Conservation (phyloP, 2,888 invertebrate species). For the Papilio protenor region DNA sequence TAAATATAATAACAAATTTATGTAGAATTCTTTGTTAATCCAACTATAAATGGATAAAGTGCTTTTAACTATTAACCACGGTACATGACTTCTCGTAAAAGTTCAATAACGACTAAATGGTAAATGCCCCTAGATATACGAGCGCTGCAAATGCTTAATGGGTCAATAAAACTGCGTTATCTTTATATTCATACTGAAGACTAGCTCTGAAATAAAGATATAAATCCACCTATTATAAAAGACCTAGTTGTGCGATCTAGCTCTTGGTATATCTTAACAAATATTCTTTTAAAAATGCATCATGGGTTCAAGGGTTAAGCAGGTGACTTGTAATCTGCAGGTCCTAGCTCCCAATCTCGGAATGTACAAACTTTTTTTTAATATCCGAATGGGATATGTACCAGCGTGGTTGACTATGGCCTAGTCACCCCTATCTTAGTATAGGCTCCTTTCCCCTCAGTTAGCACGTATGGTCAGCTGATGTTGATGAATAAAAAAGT, state of each 20-base stretch:
- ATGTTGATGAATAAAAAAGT: too few relatives aligned
- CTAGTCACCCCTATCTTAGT: too few relatives aligned
- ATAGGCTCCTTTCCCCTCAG: too few relatives aligned
- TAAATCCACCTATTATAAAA: background rate
- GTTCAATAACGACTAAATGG: constrained; percentile 13
- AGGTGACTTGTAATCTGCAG: too few relatives aligned
- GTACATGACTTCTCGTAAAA: constrained; percentile 14
- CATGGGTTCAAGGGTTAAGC: too few relatives aligned
- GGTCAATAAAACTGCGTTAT: constrained; percentile 19
- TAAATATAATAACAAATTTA: background rate
- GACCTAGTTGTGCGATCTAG: background rate
- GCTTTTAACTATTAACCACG: constrained; percentile 11
- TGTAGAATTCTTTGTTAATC: background rate
- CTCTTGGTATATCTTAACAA: too few relatives aligned
- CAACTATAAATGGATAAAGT: background rate
- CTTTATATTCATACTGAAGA: constrained; percentile 21
- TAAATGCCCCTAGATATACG: constrained; percentile 14
- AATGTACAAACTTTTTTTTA: too few relatives aligned
- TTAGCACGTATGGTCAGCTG: too few relatives aligned
- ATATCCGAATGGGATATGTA: too few relatives aligned
- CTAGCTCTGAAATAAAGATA: constrained; percentile 2
- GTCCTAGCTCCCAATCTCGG: too few relatives aligned
- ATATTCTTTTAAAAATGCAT: too few relatives aligned
- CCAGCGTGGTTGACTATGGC: too few relatives aligned
- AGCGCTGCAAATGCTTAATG: constrained; percentile 5